phyloP scores from a whole-genome alignment of 2,113 vertebrate genomes.

The Fulmarus glacialis region DNA sequence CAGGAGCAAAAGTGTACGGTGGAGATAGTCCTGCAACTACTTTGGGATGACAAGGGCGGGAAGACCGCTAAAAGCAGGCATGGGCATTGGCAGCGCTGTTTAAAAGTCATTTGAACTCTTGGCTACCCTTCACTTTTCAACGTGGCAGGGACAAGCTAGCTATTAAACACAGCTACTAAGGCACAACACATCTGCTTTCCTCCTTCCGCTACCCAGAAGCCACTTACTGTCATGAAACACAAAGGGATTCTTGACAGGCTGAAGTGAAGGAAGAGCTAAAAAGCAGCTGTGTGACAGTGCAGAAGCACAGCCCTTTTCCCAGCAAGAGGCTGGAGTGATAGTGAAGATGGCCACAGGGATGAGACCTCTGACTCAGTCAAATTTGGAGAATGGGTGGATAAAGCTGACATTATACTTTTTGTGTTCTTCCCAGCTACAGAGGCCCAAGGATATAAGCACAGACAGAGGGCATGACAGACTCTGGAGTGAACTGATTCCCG shows the following conservation, averaged over 20 bases:
- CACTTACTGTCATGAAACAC: not conserved
- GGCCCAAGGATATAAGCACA: not conserved
- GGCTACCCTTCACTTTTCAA: not conserved
- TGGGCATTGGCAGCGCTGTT: not conserved
- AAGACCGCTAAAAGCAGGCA: not conserved
- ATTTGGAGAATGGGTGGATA: not conserved
- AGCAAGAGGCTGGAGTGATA: not conserved
- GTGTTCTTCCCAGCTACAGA: slow-evolving; percentile 25
- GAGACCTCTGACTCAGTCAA: not conserved
- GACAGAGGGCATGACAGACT: not conserved
- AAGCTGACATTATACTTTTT: not conserved
- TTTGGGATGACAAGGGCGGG: not conserved
- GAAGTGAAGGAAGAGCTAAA: not conserved
- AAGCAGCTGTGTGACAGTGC: not conserved
- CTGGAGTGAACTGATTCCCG: not conserved
- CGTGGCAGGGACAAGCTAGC: not conserved
- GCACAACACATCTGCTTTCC: not conserved
- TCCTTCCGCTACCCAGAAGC: not conserved
- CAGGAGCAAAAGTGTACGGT: rapidly evolving
- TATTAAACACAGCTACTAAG: not conserved
- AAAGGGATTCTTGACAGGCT: not conserved
- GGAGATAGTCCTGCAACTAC: not conserved
- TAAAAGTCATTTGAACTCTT: not conserved
- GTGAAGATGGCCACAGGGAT: not conserved
- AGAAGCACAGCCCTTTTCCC: not conserved